Conservation (phyloP, 2,113 vertebrate species). For the Misgurnus mizolepis region DNA sequence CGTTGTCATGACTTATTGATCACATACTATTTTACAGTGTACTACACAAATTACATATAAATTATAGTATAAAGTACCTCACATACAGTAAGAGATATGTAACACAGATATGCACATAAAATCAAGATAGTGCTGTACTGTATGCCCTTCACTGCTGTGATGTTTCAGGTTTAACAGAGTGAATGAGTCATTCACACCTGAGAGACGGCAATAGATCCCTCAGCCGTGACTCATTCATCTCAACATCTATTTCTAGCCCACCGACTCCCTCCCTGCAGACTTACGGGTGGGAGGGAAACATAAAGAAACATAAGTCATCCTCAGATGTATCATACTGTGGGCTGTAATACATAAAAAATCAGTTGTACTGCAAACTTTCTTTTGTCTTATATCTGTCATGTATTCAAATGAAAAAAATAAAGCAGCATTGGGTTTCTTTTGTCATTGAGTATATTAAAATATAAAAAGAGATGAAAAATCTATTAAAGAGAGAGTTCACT, state of each 20-base stretch:
- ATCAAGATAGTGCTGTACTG: background rate
- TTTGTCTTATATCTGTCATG: background rate
- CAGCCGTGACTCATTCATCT: slow-evolving; percentile 40
- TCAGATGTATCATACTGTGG: background rate
- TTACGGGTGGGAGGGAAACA: background rate
- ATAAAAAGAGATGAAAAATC: no score
- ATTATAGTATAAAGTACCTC: background rate
- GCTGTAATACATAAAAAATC: background rate
- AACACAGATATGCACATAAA: background rate
- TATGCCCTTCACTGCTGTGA: background rate
- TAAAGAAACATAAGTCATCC: background rate
- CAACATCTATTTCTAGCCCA: slow-evolving; percentile 28
- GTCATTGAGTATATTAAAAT: background rate
- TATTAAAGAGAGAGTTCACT: no score
- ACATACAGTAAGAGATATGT: background rate
- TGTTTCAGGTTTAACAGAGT: slow-evolving; percentile 37
- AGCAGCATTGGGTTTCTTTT: background rate
- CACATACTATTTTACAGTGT: no score
- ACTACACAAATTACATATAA: no score
- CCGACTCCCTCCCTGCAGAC: background rate
- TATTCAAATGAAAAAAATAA: background rate
- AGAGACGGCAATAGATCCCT: background rate
- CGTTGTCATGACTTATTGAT: no score
- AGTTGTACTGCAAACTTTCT: background rate
- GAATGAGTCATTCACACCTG: slow-evolving; percentile 57